Evolutionary conservation across 2,113 vertebrate species (phyloP).

Genomic region (Laticauda laticaudata): DNA sequence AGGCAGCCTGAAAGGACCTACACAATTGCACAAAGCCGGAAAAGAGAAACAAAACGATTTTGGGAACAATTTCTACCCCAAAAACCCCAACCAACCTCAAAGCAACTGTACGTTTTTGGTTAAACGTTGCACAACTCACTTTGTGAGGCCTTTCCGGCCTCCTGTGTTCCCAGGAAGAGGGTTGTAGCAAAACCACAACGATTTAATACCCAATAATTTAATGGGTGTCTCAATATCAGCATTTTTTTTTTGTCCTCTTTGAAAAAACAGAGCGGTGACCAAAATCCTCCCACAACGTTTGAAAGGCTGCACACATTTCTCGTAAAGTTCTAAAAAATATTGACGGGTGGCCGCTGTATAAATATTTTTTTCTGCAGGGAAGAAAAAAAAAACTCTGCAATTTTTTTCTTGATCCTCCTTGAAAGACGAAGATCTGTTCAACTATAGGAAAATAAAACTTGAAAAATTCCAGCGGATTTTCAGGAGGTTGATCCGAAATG

Average conservation of each 20-base stretch:
- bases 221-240: background rate
- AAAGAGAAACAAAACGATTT: background rate
- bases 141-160: background rate
- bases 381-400: background rate
- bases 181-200: background rate
- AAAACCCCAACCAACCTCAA: background rate
- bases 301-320: background rate
- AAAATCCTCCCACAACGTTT: background rate
- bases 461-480: background rate
- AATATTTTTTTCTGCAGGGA: background rate
- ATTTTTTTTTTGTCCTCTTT: background rate
- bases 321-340: background rate
- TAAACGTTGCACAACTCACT: background rate
- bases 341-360: background rate
- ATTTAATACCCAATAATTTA: background rate
- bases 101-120: background rate
- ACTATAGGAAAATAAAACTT: background rate
- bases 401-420: background rate
- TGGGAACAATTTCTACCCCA: background rate
- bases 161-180: background rate
- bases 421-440: background rate
- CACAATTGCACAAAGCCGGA: background rate
- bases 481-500: background rate
- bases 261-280: background rate
- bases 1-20: background rate